Evolutionary conservation across 2,113 vertebrate genomes (phyloP), one percentile per base, ranked within the genome.

Genomic region (Cephalopholis sonnerati): DNA sequence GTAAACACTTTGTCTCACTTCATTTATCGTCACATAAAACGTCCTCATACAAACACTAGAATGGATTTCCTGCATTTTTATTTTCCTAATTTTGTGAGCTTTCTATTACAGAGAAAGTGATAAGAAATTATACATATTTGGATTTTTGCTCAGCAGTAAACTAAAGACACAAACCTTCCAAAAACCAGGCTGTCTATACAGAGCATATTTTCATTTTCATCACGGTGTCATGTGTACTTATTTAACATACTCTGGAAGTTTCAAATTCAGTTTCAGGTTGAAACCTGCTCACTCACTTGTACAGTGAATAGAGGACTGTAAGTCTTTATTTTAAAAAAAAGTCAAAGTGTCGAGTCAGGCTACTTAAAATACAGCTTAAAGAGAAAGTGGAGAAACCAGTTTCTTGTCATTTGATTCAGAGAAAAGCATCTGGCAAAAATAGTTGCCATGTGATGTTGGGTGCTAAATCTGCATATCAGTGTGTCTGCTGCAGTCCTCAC

Each of bases 381-480:
- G 29, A 44, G 4, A 53, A 64, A 32, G 20, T 25, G 24, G 61
- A 48, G 11, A 44, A 65, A 41, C 27, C 13, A 39, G 16, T 54
- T 66, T 51, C 10, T 32, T 55, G 11, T 67, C 8, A 66, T 16
- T 24, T 50, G 58, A 29, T 25, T 59, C 4, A 32, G 53, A 57
- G 46, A 9, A 76, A 72, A 69, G 39, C 64, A 41, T 64, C 50
- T 25, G 64, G 16, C 72, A 62, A 48, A 85, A 81, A 81, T 77
- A 67, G 54, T 50, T 18, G 3, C n/a, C 67, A 29, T 62, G 61
- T 67, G 67, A 65, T 55, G 54, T 67, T 61, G 54, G 68, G 78
- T 77, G 66, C 44, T 48, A 46, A 36, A 58, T 70, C 63, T 63
- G 55, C 55, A 67, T 67, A 54, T 24, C 20, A 25, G 54, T 27